Evolutionary conservation across 2,888 invertebrate genomes (phyloP).

Genomic region (Chalcosyrphus nemorum): DNA sequence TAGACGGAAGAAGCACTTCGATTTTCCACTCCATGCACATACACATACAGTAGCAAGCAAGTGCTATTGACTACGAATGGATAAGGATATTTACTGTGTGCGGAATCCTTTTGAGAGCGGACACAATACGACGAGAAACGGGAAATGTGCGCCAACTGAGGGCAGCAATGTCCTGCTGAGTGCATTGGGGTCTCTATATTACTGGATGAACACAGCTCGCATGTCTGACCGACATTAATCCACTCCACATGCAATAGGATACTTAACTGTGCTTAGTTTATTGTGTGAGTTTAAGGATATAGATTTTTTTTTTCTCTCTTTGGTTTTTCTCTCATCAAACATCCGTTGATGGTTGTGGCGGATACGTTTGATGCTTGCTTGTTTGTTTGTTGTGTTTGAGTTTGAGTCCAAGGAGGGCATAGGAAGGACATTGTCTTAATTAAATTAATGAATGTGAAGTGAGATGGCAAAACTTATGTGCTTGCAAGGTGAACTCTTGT

Average conservation of each 20-base stretch:
- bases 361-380: background rate
- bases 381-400: background rate
- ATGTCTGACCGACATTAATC: constrained; percentile 69
- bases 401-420: background rate
- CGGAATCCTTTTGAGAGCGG: constrained; percentile 45
- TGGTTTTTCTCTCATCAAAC: constrained; percentile 7
- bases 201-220: constrained; percentile 34
- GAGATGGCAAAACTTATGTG: constrained; percentile 41
- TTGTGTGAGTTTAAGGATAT: constrained; percentile 69
- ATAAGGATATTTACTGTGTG: constrained; percentile 52
- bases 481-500: constrained; percentile 2
- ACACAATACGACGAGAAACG: constrained; percentile 56
- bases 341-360: constrained; percentile 53
- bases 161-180: constrained; percentile 30
- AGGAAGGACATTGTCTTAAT: constrained; percentile 51
- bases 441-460: constrained; percentile 52
- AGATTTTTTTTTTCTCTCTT: constrained; percentile 16
- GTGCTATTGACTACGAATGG: constrained; percentile 35
- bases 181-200: constrained; percentile 53
- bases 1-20: constrained; percentile 43
- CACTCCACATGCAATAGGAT: constrained; percentile 71
- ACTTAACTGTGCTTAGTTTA: constrained; percentile 69
- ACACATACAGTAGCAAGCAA: constrained; percentile 3
- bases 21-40: constrained; percentile 34
- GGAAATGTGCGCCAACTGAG: constrained; percentile 59